Evolutionary conservation across 2,113 vertebrate genomes (phyloP), one percentile per base, ranked within the genome.

Genomic region (Crotalus viridis): DNA sequence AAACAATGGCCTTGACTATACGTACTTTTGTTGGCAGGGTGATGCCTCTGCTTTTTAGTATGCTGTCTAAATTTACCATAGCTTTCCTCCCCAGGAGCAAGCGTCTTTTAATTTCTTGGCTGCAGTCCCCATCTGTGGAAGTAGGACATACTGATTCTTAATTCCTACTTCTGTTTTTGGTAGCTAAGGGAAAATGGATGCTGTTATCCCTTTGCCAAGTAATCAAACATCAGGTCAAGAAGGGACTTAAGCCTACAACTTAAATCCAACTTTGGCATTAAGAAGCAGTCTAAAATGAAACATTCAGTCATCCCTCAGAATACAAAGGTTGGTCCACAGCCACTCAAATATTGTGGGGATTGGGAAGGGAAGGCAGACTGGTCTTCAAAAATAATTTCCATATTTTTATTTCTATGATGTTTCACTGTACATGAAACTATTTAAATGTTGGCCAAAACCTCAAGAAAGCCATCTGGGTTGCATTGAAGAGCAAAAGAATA

Each of bases 401-500:
- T 92, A 91, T 93, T 95, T 96, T 56, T 86, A 94, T 95, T 94
- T 93, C 91, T 92, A 0, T 55, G 93, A 85, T 93, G 91, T 91
- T 94, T 93, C 90, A 69, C 89, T 93, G 54, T 0, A 12, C 94
- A 93, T 89, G 91, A 92, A 91, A 2, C 69, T 69, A 85, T 0
- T 3, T 95, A 95, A 94, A 24, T 0, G 0, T 92, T 94, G 95
- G 96, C 94, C 52, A 89, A 91, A 91, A 89, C 94, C 55, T 3
- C 55, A 81, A 64, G 69, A 48, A 94, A 89, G 0, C 94, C 96
- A 97, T 96, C 96, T 97, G 96, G 87, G 55, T 96, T 96, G 96
- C 96, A 96, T 96, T 96, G 96, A 88, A 89, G 9, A 96, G 95
- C 85, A 90, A 93, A 95, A 95, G 93, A 96, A 93, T 22, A 93